Base-by-base conservation (phyloP, 2,888 invertebrate genomes). In the Leucophenga montana region DNA sequence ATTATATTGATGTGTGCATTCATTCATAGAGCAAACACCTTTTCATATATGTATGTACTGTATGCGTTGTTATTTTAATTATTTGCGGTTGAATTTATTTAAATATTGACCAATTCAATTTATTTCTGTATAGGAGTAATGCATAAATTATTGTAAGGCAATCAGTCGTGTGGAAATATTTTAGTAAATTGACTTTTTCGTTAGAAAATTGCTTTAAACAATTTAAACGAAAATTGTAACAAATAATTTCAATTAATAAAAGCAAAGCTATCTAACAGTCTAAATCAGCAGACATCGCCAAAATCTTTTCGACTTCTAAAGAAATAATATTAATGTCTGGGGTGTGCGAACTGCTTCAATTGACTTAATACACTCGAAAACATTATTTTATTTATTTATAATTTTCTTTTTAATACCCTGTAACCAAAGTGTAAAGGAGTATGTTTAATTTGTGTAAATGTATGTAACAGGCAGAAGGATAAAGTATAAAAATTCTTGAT, bases 41-140 rank as follows among this genome's bases (percentile, higher is more conserved):
- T 50, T 0, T 76, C 66, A 71, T 76, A 71, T 73, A 75, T 75
- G 78, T 72, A 68, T 70, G 75, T 4, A 70, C 72, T 78, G 71
- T 72, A 77, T 75, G 71, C 80, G 80, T 82, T 84, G 82, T 84
- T 84, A 80, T 83, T 82, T 85, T 78, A 81, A 85, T 83, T 83
- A 84, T 83, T 82, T 84, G 85, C 77, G 85, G 84, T 84, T 82
- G 77, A 77, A 77, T 78, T 83, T 79, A 80, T 78, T 83, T 84
- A 82, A 84, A 83, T 85, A 83, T 85, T 85, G 81, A 84, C 81
- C 76, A 80, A 84, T 83, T 80, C 82, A 85, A 84, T 85, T 80
- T 81, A 74, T 79, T 72, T 73, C 64, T 69, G 68, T 71, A 50
- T 57, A 5, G 33, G 33, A 33, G 53, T 48, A 48, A 16, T 16